Base-by-base conservation (phyloP, 2,888 invertebrate species). In the Tridacna gigas region DNA sequence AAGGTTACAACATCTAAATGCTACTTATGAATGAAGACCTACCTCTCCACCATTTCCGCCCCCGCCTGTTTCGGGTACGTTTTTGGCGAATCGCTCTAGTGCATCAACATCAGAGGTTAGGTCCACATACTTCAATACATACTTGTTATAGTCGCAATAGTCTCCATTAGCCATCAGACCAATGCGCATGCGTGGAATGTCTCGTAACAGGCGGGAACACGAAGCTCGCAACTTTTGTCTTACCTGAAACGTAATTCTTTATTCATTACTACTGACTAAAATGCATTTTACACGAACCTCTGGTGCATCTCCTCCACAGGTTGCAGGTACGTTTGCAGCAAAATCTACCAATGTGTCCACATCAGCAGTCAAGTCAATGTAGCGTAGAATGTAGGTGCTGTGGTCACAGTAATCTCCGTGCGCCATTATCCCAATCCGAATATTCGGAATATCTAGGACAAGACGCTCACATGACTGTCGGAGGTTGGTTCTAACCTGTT, bases 371-470 rank as follows among this genome's bases (percentile, higher is more conserved):
- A 94, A 86, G 77, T 94, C 94, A 3, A 86, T 45, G 20, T 82
- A 81, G 25, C 89, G 86, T 22, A 90, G 75, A 60, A 93, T 92
- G 83, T 94, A 94, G 5, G 12, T 78, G 60, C 4, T 45, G 37
- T 88, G 84, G 82, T 94, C 94, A 80, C 93, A 93, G 82, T 93
- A 94, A 83, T 94, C 94, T 0, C 94, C 94, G 61, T 93, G 93
- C 0, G 93, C 93, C 22, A 94, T 92, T 25, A 94, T 83, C 15
- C 92, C 92, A 47, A 94, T 93, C 15, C 93, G 89, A 45, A 94
- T 93, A 69, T 86, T 88, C 18, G 93, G 91, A 18, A 94, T 93
- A 76, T 93, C 92, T 69, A 89, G 82, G 1, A 94, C 65, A 15
- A 94, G 89, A 12, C 93, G 89, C 18, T 82, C 82, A 65, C 92